phyloP scores from a whole-genome alignment of 1,140 invertebrate species.

The Cecropterus lyciades region DNA sequence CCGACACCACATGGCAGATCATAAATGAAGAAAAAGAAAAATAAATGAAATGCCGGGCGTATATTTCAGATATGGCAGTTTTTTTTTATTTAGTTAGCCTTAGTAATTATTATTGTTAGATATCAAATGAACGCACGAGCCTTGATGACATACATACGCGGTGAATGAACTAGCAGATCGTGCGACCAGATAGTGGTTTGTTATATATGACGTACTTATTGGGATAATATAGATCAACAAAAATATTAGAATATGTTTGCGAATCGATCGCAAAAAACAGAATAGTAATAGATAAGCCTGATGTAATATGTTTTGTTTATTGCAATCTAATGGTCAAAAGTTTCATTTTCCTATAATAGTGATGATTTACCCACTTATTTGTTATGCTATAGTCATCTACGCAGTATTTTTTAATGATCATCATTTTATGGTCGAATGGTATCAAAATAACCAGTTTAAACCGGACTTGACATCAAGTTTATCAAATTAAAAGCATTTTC shows the following conservation, averaged over 20 bases:
- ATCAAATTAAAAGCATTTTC: neutral
- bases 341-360: neutral
- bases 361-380: neutral
- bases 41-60: too few species aligned
- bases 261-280: too few species aligned
- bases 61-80: neutral
- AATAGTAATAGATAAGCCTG: neutral
- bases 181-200: neutral
- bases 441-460: constrained; percentile 1
- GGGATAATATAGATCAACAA: too few species aligned
- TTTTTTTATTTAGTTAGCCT: neutral
- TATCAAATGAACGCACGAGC: constrained; percentile 28
- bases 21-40: too few species aligned
- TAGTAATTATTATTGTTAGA: neutral
- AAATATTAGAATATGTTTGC: too few species aligned
- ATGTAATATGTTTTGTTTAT: constrained; percentile 6
- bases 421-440: neutral
- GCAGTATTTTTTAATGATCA: constrained; percentile 22
- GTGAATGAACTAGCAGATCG: constrained; percentile 21
- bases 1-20: too few species aligned
- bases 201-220: neutral
- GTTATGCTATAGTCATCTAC: neutral
- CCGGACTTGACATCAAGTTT: neutral
- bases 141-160: constrained; percentile 31
- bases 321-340: neutral